phyloP scores from a whole-genome alignment of 2,797 vertebrate genomes.

The Ptychobarbus kaznakovi region DNA sequence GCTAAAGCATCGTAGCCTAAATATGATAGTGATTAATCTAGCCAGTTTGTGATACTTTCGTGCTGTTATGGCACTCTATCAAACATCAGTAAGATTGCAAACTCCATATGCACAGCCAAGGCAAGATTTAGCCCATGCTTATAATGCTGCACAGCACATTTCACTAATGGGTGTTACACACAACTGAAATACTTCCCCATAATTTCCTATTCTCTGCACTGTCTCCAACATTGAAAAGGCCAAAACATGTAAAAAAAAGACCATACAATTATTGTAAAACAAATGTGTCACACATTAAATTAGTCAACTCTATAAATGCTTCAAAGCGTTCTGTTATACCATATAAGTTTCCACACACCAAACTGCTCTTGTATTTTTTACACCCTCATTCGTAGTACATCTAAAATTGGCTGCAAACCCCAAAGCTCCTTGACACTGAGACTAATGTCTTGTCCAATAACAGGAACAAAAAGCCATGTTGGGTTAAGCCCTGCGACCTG shows the following conservation, averaged over 20 bases:
- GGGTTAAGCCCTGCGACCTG: slow-evolving; percentile 39
- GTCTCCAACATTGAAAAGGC: background rate
- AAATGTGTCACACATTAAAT: slow-evolving; percentile 19
- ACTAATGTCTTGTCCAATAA: slow-evolving; percentile 50
- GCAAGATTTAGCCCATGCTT: background rate
- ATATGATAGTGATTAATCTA: slow-evolving; percentile 32
- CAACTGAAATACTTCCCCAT: background rate
- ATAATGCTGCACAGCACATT: background rate
- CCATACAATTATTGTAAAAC: background rate
- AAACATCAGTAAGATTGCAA: slow-evolving; percentile 28
- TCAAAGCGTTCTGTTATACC: background rate
- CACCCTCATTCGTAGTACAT: slow-evolving; percentile 26
- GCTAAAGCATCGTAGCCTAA: slow-evolving; percentile 9
- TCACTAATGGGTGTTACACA: background rate
- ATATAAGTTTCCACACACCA: background rate
- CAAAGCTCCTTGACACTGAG: slow-evolving; percentile 33
- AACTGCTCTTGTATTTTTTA: slow-evolving; percentile 11
- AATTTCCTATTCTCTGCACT: background rate
- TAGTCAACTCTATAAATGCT: slow-evolving; percentile 21
- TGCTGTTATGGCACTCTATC: slow-evolving; percentile 17
- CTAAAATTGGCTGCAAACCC: slow-evolving; percentile 34
- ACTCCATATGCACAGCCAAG: slow-evolving; percentile 2
- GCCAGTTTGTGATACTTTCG: slow-evolving; percentile 24
- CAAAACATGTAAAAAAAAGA: background rate
- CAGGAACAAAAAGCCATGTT: slow-evolving; percentile 46